Base-by-base conservation (phyloP, 2,113 vertebrate species). In the Charina bottae region DNA sequence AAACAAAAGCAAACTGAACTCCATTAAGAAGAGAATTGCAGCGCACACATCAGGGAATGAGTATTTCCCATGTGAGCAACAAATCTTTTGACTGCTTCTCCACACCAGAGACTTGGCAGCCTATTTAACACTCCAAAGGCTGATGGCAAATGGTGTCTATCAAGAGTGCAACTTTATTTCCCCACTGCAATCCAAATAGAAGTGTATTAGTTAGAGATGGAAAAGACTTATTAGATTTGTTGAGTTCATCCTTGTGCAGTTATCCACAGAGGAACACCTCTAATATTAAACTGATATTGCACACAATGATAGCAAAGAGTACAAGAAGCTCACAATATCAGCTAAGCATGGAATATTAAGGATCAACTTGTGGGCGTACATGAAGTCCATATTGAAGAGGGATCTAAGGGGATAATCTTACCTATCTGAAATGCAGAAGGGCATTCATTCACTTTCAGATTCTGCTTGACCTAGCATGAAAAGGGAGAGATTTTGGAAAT, bases 1-100 rank as follows among this genome's bases (percentile, higher is more conserved):
- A 90, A 96, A 89, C 33, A 5, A 92, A 91, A 93, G 4, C 6
- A 85, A 93, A 58, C 19, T 83, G 33, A 94, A 91, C 59, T 94
- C 92, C 6, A 2, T 49, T 49, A 2, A 9, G 49, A 33, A 1
- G 11, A 54, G 33, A 93, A 87, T 3, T 90, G 93, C 49, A 53
- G 42, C 3, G 92, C 85, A 87, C 49, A 89, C 55, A 49, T 95
- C 85, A 93, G 89, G 94, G 92, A 23, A 55, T 56, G 89, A 87
- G 72, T 85, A 90, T 88, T 58, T 5, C 86, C 23, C 37, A 8
- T 60, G 49, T 10, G n/a, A 87, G 23, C 6, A 90, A 24, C 13
- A 1, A 49, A 1, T 78, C 90, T 60, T 91, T 88, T 92, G 28
- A 87, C 89, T 56, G 4, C 23, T 46, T 90, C 89, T 53, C 46